Evolutionary conservation across 1,140 invertebrate genomes (phyloP), one percentile per base, ranked within the genome.

Genomic region (Drosophila ercepeae): DNA sequence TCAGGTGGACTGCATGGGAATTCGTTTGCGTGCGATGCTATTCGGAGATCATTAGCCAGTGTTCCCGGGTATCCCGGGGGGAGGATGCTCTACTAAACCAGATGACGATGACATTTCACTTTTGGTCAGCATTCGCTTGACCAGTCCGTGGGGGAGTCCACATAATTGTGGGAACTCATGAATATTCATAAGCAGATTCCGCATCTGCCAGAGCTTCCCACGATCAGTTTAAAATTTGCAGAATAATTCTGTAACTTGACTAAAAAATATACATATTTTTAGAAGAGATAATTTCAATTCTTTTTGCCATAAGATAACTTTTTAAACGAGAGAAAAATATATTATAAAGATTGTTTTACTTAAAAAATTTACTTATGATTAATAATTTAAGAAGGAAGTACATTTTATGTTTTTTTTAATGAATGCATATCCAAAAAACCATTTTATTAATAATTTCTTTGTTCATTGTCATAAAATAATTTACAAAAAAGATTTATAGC

Each of bases 61-160:
- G 46, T 21, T 32, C 32, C 36, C 3, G 5, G 39, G 27, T 41
- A 18, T 32, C 25, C 29, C 4, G 7, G 39, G 27, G 41, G 32
- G 34, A 74, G 61, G 81, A 84, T 84, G 81, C 81, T 84, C 81
- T 81, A 84, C 42, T 89, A 83, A 89, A 90, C 78, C 88, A 89
- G 88, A 90, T 89, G 89, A 90, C 89, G 75, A 90, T 90, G 89
- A 90, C 89, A 89, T 89, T 67, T 90, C 65, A 75, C 71, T 72
- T 77, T 76, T 67, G 18, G 19, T 8, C 14, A 42, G 32, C 27
- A 58, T 29, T 46, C 39, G 48, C 25, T 46, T 83, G 52, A 49
- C 57, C 68, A 63, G 34, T 82, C 42, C 6, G 32, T 21, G 21
- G 21, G 34, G 27, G 45, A 54, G 23, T 32, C 27, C 45, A 51